Conservation (phyloP, 2,113 vertebrate genomes). For the Turdus rufiventris region DNA sequence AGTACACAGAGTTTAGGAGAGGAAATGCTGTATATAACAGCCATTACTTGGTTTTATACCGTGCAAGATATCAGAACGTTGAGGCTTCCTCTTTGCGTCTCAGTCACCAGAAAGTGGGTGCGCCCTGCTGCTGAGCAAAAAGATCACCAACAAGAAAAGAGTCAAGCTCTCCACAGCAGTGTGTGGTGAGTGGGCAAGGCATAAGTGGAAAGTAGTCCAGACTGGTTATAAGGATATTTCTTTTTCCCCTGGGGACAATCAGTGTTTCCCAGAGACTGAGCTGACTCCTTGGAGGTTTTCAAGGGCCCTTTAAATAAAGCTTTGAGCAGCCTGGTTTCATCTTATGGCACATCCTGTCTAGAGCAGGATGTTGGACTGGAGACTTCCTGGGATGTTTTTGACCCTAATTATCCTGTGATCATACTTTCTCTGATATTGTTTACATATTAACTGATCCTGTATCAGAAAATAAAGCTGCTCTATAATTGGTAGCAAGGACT, state of each 20-base stretch:
- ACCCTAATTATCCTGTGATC: not conserved
- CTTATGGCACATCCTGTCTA: not conserved
- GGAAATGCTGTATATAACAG: not conserved
- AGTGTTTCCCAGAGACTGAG: not conserved
- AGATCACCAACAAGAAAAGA: not conserved
- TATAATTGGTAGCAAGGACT: not conserved
- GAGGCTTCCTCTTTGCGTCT: not conserved
- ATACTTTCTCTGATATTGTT: not conserved
- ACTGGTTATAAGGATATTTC: not conserved
- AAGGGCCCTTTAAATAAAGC: not conserved
- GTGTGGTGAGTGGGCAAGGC: not conserved
- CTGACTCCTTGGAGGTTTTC: not conserved
- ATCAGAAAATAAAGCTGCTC: not conserved
- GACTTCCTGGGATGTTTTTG: not conserved
- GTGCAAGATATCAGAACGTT: not conserved
- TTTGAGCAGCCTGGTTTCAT: not conserved
- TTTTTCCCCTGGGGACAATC: not conserved
- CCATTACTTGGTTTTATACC: not conserved
- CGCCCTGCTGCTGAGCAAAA: accelerated
- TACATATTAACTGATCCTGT: not conserved
- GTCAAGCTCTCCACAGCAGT: not conserved
- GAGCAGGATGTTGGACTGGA: not conserved
- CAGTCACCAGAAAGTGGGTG: not conserved
- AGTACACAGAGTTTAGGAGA: not conserved
- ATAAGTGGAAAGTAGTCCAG: not conserved